Conservation (phyloP, 2,113 vertebrate species). For the Peromyscus maniculatus region DNA sequence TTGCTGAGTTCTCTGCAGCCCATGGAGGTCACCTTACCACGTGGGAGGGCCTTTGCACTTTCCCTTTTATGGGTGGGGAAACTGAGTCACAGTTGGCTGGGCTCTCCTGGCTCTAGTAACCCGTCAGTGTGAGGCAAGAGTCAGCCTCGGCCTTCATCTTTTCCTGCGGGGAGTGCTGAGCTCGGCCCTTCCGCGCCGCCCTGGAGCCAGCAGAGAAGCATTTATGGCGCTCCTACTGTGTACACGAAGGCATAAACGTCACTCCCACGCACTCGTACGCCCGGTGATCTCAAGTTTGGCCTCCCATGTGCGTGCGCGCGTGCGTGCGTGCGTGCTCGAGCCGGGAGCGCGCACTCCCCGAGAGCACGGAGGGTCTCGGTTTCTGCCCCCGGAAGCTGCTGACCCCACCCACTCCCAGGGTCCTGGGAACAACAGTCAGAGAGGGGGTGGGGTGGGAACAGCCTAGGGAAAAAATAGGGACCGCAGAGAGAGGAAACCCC, state of each 20-base stretch:
- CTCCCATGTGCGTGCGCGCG: not conserved
- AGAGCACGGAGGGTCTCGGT: not conserved
- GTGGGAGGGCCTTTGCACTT: conserved; percentile 40
- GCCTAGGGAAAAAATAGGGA: not conserved
- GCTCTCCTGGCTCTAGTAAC: not conserved
- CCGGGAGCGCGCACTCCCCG: no score
- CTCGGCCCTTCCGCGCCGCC: not conserved
- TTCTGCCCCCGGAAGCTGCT: not conserved
- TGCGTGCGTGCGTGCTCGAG: not conserved
- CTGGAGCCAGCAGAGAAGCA: not conserved
- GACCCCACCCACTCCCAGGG: not conserved
- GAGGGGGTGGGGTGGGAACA: conserved; percentile 41
- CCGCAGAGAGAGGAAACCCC: not conserved
- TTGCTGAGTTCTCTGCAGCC: not conserved
- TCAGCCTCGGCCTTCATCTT: not conserved
- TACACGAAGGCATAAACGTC: not conserved
- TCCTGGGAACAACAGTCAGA: conserved; percentile 44
- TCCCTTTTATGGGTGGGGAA: conserved; percentile 40
- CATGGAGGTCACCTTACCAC: not conserved
- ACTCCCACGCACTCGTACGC: not conserved
- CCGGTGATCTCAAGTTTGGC: not conserved
- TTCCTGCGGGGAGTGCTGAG: no score
- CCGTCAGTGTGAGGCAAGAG: not conserved
- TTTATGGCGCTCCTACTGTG: conserved; percentile 12
- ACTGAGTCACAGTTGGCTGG: conserved; percentile 61